Base-by-base conservation (phyloP, 2,888 invertebrate genomes). In the Heliothis peltigera region DNA sequence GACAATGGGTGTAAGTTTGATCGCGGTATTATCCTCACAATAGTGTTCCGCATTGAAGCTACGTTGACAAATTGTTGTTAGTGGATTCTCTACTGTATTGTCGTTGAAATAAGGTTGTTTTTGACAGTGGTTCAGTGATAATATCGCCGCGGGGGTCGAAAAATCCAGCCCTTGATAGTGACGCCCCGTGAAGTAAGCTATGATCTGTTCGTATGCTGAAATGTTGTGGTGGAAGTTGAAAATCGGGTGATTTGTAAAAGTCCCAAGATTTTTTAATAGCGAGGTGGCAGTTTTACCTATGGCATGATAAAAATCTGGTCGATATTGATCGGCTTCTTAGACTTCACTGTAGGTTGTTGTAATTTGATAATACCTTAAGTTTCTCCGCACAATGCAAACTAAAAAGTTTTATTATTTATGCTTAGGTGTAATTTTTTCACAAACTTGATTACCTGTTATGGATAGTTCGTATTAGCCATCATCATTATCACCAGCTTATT, bases 181-280 rank as follows among this genome's bases (percentile, higher is more conserved):
- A 94, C 94, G 92, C 94, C 94, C 94, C 94, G 92, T 89, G 92
- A 91, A 92, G 94, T 93, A 91, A 91, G 93, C 94, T 92, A 92
- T 92, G 93, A 94, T 94, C 93, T 92, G 93, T 91, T 91, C 89
- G 87, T 92, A 89, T 84, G 86, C 87, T 88, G 89, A 88, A 86
- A 83, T 86, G 94, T 89, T 85, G 83, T 83, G 47, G 87, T 35
- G 19, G 72, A 59, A 77, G 44, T 72, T 32, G 54, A 10, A 65
- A 57, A 54, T 56, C 1, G 22, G 53, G 18, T 52, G 44, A 7
- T 49, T 7, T 73, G 4, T 2, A 22, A 47, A 66, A 64, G n/a
- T 4, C 8, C 58, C 0, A n/a, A 49, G 1, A 2, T 39, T 28
- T 59, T 44, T 39, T 21, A 10, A 32, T 10, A 7, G 12, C 2